phyloP scores from a whole-genome alignment of 2,888 invertebrate species.

The Branchellion lobata region DNA sequence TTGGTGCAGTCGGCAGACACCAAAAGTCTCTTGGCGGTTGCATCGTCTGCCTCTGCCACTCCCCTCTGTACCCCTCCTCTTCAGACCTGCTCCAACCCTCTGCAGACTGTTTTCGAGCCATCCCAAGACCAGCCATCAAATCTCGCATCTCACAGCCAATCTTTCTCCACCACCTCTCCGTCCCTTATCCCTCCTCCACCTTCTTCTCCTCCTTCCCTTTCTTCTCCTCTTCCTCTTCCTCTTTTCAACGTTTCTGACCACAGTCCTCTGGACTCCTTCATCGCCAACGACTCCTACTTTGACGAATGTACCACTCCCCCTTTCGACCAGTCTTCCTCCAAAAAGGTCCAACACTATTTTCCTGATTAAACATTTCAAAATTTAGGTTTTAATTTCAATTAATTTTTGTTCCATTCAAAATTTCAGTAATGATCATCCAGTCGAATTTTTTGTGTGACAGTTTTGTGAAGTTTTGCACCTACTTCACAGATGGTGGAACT shows the following conservation, averaged over 20 bases:
- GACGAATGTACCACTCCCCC: conserved; percentile 79
- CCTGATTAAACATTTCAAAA: conserved; percentile 8
- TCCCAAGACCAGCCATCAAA: background rate
- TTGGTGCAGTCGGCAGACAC: background rate
- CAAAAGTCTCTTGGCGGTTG: background rate
- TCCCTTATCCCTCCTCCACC: no score
- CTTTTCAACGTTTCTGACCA: background rate
- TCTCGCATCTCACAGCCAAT: background rate
- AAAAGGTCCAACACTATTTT: conserved; percentile 49
- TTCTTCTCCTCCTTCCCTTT: no score
- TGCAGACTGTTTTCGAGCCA: background rate
- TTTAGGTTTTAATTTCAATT: background rate
- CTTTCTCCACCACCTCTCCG: no score
- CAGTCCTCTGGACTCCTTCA: conserved; percentile 67
- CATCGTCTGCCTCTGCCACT: background rate
- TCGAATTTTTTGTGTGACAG: no score
- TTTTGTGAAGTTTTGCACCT: no score
- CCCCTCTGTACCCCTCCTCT: background rate
- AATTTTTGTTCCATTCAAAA: background rate
- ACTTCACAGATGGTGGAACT: conserved; percentile 56
- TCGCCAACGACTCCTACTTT: conserved; percentile 81
- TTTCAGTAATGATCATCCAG: background rate
- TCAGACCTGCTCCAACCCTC: background rate
- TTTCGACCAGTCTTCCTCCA: conserved; percentile 65
- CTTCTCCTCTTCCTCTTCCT: no score